phyloP scores from a whole-genome alignment of 1,140 invertebrate genomes.

The Brachionus angularis region DNA sequence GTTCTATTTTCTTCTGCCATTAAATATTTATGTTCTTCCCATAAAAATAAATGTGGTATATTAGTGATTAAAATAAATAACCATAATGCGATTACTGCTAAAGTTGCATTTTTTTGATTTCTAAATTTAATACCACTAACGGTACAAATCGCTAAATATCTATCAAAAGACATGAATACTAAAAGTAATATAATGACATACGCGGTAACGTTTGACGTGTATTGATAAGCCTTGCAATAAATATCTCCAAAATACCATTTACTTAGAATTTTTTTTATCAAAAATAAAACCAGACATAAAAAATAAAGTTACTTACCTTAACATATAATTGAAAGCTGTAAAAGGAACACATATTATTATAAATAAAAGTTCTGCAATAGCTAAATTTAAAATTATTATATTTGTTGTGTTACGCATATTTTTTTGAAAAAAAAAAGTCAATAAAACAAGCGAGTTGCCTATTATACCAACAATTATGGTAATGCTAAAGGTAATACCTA shows the following conservation, averaged over 20 bases:
- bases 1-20: constrained; percentile 62
- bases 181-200: constrained; percentile 88
- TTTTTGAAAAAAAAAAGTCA: constrained; percentile 75
- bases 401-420: constrained; percentile 89
- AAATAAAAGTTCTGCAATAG: constrained; percentile 81
- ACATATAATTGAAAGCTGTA: constrained; percentile 50
- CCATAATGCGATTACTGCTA: constrained; percentile 70
- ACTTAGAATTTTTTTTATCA: constrained; percentile 51
- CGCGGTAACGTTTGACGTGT: constrained; percentile 66
- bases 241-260: constrained; percentile 81
- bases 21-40: constrained; percentile 62
- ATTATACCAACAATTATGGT: constrained; percentile 69
- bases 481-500: constrained; percentile 25
- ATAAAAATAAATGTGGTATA: constrained; percentile 69
- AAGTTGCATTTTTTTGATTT: constrained; percentile 75
- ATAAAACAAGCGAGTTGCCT: constrained; percentile 80
- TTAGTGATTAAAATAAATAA: constrained; percentile 68
- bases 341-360: constrained; percentile 89
- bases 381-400: constrained; percentile 78
- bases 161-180: constrained; percentile 87
- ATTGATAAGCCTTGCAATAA: constrained; percentile 83
- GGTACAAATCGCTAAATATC: constrained; percentile 88
- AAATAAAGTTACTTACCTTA: constrained; percentile 27
- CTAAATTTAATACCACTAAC: constrained; percentile 83
- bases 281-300: constrained; percentile 64